phyloP scores from a whole-genome alignment of 2,888 invertebrate genomes.

The Lissonota sp. region DNA sequence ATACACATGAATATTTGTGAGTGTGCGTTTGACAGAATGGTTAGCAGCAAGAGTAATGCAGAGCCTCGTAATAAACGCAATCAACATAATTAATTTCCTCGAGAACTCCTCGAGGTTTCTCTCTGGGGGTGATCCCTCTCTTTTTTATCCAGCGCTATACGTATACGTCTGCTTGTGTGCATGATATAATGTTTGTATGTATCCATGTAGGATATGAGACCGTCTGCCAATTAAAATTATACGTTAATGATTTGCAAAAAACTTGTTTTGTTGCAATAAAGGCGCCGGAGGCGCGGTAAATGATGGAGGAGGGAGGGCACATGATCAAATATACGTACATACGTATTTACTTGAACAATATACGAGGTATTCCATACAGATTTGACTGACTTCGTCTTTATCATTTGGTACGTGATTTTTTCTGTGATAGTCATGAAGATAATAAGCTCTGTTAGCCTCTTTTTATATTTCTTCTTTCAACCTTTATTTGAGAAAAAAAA shows the following conservation, averaged over 20 bases:
- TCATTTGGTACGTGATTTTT: too few species aligned
- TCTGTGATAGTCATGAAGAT: too few species aligned
- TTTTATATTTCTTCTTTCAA: too few species aligned
- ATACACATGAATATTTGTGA: background rate
- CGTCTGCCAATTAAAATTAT: slow-evolving; percentile 79
- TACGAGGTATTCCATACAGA: too few species aligned
- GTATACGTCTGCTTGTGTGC: background rate
- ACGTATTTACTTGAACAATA: background rate
- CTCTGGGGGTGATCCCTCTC: background rate
- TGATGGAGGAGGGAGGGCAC: slow-evolving; percentile 49
- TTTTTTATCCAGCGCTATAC: background rate
- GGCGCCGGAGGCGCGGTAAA: slow-evolving; percentile 43
- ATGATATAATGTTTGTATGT: too few species aligned
- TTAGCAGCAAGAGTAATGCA: slow-evolving; percentile 41
- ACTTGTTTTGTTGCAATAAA: slow-evolving; percentile 77
- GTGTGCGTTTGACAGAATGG: background rate
- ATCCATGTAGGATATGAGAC: background rate
- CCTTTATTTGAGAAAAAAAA: too few species aligned
- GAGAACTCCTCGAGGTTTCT: slow-evolving; percentile 31
- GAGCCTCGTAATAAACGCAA: slow-evolving; percentile 64
- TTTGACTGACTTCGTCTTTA: too few species aligned
- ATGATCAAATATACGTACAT: background rate
- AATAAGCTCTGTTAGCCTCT: too few species aligned
- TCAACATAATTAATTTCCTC: slow-evolving; percentile 69
- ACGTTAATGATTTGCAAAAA: slow-evolving; percentile 79